phyloP scores from a whole-genome alignment of 1,140 invertebrate species.

The Dinothrombium tinctorium region DNA sequence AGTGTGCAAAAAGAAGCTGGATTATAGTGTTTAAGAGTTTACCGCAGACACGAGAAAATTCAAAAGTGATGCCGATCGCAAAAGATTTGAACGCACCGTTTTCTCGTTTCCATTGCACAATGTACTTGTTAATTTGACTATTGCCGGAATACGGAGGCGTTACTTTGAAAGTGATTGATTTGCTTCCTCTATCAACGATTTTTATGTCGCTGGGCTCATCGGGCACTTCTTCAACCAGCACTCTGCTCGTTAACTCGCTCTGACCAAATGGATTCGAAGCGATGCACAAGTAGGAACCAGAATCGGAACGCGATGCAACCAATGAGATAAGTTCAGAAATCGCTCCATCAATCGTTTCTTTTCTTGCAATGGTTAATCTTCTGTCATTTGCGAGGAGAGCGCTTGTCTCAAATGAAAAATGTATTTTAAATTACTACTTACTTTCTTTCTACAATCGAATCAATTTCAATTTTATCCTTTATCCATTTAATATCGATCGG shows the following conservation, averaged over 20 bases:
- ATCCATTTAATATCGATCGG: conserved; percentile 63
- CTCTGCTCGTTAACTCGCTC: conserved; percentile 69
- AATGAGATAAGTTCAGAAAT: conserved; percentile 57
- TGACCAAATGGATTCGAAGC: conserved; percentile 65
- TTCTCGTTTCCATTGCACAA: conserved; percentile 52
- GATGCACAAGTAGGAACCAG: conserved; percentile 57
- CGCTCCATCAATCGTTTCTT: conserved; percentile 28
- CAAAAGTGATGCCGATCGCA: no score
- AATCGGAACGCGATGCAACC: conserved; percentile 50
- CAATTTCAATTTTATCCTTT: conserved; percentile 16
- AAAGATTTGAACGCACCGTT: conserved; percentile 6
- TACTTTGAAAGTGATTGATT: conserved; percentile 42
- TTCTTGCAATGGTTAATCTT: conserved; percentile 12
- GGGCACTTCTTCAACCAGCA: conserved; percentile 54
- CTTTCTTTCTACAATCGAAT: conserved; percentile 11
- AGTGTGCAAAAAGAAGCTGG: no score
- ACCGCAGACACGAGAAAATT: no score
- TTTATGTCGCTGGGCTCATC: conserved; percentile 20
- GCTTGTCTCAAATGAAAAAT: background rate
- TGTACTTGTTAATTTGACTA: conserved; percentile 40
- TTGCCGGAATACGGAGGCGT: conserved; percentile 50
- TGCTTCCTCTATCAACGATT: conserved; percentile 21
- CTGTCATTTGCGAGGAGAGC: background rate
- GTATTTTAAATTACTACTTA: conserved; percentile 1
- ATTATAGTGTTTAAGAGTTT: no score